Conservation (phyloP, 2,797 vertebrate genomes). For the Chelon auratus region DNA sequence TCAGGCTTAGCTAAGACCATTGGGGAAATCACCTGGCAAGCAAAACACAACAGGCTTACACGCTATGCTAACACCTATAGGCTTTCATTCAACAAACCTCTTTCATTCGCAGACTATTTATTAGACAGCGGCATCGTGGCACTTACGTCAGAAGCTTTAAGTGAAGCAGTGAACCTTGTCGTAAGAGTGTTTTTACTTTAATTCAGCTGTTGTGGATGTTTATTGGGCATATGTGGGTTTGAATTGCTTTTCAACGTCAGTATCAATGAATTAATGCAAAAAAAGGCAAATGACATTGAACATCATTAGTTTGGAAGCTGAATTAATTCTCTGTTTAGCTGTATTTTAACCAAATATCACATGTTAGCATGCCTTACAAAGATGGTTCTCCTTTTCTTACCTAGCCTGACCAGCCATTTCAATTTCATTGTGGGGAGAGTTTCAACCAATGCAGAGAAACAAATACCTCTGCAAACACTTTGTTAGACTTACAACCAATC, state of each 20-base stretch:
- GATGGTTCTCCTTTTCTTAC: too few relatives aligned
- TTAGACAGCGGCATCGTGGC: constrained; percentile 18
- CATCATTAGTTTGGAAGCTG: neutral
- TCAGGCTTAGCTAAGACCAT: constrained; percentile 72
- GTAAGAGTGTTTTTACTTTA: neutral
- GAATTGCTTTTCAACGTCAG: neutral
- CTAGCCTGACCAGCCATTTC: too few relatives aligned
- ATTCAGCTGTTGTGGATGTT: neutral
- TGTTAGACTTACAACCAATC: too few relatives aligned
- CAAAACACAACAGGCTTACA: constrained; percentile 61
- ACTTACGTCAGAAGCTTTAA: constrained; percentile 21
- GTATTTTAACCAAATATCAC: too few relatives aligned
- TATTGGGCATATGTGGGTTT: constrained; percentile 3
- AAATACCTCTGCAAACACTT: too few relatives aligned
- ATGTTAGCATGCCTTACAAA: too few relatives aligned
- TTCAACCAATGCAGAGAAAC: too few relatives aligned
- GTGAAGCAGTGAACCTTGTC: neutral
- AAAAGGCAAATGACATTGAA: neutral
- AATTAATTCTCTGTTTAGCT: neutral
- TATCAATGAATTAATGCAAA: constrained; percentile 1
- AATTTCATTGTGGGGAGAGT: too few relatives aligned
- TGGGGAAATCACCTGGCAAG: constrained; percentile 76
- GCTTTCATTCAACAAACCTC: constrained; percentile 40
- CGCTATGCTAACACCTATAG: constrained; percentile 52
- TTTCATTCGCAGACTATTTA: constrained; percentile 34